These are phyloP conservation scores for Talpa occidentalis DNA, from an alignment of 2,113 vertebrate genomes.

Conservation along the genomic window DNA sequence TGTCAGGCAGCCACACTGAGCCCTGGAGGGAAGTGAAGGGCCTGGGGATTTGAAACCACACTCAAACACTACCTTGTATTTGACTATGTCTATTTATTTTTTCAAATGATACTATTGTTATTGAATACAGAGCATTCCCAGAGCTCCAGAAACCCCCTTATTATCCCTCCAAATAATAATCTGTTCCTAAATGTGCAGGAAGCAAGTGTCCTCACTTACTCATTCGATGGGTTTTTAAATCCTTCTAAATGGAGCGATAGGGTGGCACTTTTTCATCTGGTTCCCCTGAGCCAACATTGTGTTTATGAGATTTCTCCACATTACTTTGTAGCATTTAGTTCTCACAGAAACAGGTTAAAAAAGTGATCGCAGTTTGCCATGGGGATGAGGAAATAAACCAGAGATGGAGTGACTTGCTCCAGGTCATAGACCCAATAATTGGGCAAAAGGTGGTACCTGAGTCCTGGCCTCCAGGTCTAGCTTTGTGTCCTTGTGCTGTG, in stretches of 20 bases:
- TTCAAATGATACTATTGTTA: neutral
- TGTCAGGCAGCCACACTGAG: neutral
- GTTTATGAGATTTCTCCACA: neutral
- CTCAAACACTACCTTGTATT: neutral
- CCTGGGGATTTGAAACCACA: neutral
- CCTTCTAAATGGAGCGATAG: neutral
- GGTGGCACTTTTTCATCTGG: fast-evolving
- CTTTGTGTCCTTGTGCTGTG: fast-evolving
- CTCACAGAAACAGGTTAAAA: neutral
- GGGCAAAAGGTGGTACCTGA: neutral
- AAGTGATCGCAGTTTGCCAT: neutral
- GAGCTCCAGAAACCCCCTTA: neutral
- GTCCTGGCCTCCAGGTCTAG: neutral
- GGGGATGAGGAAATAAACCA: neutral
- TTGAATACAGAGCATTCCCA: neutral
- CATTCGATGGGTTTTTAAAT: neutral
- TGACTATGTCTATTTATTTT: neutral
- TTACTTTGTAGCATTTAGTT: neutral
- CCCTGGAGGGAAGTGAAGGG: too few relatives aligned
- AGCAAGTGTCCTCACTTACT: neutral
- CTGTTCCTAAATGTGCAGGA: neutral
- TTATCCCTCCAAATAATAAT: neutral
- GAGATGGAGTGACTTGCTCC: neutral
- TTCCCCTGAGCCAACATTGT: neutral
- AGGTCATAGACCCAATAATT: neutral